Evolutionary conservation across 2,888 invertebrate species (phyloP), one percentile per base, ranked within the genome.

Genomic region (Drosophila neoperkinsi): DNA sequence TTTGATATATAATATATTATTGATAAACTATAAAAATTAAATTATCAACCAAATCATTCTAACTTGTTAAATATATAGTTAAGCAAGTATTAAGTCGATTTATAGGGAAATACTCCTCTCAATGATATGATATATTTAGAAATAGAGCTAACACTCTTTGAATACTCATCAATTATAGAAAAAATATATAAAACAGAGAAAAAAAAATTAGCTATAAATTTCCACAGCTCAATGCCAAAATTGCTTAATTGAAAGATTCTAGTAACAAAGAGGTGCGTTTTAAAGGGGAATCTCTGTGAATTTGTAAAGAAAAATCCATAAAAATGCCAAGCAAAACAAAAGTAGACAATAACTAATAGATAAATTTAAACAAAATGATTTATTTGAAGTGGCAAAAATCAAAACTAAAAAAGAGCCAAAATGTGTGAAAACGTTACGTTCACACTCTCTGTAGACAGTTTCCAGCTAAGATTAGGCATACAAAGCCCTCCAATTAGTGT

Each of bases 401-500:
- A 41, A n/a, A 41, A 41, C 4, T 41, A 4, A 55, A 33, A 34
- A 28, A 55, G 64, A 61, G 50, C 52, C 53, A 59, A 83, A 73
- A 75, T 73, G 79, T 84, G 89, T 79, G 71, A 87, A 77, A 72
- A 62, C 36, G 51, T 34, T 34, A 49, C 21, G 28, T 38, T 52
- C 63, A 60, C 43, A 53, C 51, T 73, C 55, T 53, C 38, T 34
- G 34, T 2, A 46, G 61, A 82, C 79, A 74, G 60, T 74, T 88
- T 82, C 84, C 74, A 75, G 68, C 62, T 78, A 86, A 86, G 71
- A 72, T 71, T 66, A 46, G 36, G 21, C 58, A 62, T 68, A 86
- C 89, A 90, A 90, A 86, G 72, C 90, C 89, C 49, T 56, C 71
- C 82, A 84, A 87, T 87, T 90, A 90, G 77, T 55, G 71, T 25